These are phyloP conservation scores for Alcis repandata DNA, from an alignment of 2,888 invertebrate species.

Conservation along the genomic window DNA sequence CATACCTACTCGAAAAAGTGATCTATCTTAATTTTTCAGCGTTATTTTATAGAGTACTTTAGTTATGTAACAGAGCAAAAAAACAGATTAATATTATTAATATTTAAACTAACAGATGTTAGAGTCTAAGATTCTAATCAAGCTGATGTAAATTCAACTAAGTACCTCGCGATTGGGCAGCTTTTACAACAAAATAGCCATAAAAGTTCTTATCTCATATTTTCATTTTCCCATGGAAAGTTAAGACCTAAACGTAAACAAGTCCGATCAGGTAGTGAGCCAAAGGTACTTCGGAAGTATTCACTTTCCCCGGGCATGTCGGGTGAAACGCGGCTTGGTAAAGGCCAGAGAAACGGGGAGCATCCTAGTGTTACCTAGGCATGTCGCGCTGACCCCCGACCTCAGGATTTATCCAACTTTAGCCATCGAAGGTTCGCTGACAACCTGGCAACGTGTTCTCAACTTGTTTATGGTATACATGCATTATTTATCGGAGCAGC, in stretches of 20 bases:
- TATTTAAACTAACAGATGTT: neutral
- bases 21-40: neutral
- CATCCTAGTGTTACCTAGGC: slow-evolving; percentile 54
- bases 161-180: slow-evolving; percentile 16
- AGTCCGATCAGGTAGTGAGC: slow-evolving; percentile 65
- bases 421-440: slow-evolving; percentile 14
- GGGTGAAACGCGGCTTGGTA: slow-evolving; percentile 64
- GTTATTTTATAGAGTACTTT: neutral
- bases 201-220: slow-evolving; percentile 47
- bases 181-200: slow-evolving; percentile 30
- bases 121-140: slow-evolving; percentile 7
- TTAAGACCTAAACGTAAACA: slow-evolving; percentile 55
- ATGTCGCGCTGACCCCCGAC: slow-evolving; percentile 70
- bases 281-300: slow-evolving; percentile 56
- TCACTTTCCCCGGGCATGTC: slow-evolving; percentile 61
- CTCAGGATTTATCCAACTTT: slow-evolving; percentile 41
- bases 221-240: slow-evolving; percentile 56
- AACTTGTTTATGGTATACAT: slow-evolving; percentile 13
- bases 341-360: slow-evolving; percentile 75
- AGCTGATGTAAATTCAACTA: neutral
- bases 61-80: neutral
- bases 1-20: too few relatives aligned
- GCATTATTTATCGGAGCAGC: slow-evolving; percentile 19
- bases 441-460: slow-evolving; percentile 17
- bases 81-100: neutral